A percentile compares a stretch with the other conserved stretches of the same genome.
Evolutionary conservation across 2,888 invertebrate species (phyloP).

Genomic region (Cinara cedri): DNA sequence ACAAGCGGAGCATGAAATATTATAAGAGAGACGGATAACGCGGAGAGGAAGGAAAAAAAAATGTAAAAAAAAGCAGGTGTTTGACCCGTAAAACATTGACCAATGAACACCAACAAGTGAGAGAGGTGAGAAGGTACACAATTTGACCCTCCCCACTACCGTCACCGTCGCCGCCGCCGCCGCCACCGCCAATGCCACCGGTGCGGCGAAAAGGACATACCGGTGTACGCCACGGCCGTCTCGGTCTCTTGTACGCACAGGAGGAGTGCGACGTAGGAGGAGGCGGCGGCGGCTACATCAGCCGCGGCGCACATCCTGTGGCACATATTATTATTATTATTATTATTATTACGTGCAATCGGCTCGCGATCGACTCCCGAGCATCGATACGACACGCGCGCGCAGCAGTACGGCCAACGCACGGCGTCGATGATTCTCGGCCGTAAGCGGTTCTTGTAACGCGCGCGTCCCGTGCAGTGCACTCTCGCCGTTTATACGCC

Average conservation of each 20-base stretch:
- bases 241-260: background rate
- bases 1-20: too few relatives aligned
- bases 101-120: constrained; percentile 57
- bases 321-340: constrained; percentile 34
- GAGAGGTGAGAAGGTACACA: constrained; percentile 56
- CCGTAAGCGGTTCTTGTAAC: background rate
- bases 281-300: constrained; percentile 2
- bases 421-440: too few relatives aligned
- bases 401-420: background rate
- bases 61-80: constrained; percentile 57
- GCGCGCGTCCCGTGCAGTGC: background rate
- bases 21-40: constrained; percentile 36
- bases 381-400: constrained; percentile 11
- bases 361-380: constrained; percentile 38
- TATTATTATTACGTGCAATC: constrained; percentile 38
- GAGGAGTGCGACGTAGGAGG: constrained; percentile 14
- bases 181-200: constrained; percentile 21
- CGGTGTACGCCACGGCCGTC: background rate
- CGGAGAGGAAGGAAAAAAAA: constrained; percentile 13
- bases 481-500: background rate
- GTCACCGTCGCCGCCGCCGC: background rate
- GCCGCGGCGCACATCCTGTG: constrained; percentile 44
- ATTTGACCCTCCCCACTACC: constrained; percentile 54
- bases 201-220: constrained; percentile 52
- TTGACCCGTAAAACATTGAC: constrained; percentile 57